Percentiles rank a stretch among this genome's conserved stretches.
Evolutionary conservation across 2,797 vertebrate species (phyloP).

Genomic region (Poecilia gillii): DNA sequence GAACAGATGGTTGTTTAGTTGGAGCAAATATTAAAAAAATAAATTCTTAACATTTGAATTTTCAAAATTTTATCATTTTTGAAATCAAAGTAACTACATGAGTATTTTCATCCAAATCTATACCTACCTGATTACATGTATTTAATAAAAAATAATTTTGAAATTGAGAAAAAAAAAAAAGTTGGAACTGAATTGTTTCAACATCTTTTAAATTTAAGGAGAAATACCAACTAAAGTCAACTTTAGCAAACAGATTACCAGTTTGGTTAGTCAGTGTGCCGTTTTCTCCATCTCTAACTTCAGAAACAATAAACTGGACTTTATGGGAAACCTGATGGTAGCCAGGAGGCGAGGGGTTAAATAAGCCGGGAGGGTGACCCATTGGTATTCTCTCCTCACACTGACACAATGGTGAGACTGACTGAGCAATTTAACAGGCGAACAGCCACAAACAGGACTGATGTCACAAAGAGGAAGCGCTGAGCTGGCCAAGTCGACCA

Average conservation of each 20-base stretch:
- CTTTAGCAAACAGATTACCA: not conserved
- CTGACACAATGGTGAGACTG: constrained; percentile 46
- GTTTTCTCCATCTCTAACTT: not conserved
- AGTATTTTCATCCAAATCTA: not conserved
- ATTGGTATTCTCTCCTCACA: constrained; percentile 32
- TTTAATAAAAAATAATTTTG: not conserved
- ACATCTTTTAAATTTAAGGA: not conserved
- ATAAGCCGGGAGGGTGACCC: constrained; percentile 22
- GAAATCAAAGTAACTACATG: not conserved
- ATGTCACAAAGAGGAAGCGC: constrained; percentile 47
- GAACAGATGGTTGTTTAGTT: not conserved
- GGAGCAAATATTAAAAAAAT: not conserved
- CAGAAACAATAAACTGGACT: constrained; percentile 11
- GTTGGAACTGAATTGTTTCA: not conserved
- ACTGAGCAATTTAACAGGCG: constrained; percentile 36
- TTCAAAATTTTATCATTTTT: not conserved
- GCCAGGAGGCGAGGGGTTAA: constrained; percentile 29
- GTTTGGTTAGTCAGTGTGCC: not conserved
- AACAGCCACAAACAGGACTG: constrained; percentile 31
- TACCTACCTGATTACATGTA: not conserved
- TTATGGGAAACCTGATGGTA: constrained; percentile 26
- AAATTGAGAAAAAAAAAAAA: not conserved
- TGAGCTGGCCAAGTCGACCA: constrained; percentile 34
- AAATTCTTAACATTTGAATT: not conserved
- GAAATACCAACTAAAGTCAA: not conserved